Evolutionary conservation across 2,888 invertebrate genomes (phyloP), one percentile per base, ranked within the genome.

Genomic region (Caenorhabditis plicata): DNA sequence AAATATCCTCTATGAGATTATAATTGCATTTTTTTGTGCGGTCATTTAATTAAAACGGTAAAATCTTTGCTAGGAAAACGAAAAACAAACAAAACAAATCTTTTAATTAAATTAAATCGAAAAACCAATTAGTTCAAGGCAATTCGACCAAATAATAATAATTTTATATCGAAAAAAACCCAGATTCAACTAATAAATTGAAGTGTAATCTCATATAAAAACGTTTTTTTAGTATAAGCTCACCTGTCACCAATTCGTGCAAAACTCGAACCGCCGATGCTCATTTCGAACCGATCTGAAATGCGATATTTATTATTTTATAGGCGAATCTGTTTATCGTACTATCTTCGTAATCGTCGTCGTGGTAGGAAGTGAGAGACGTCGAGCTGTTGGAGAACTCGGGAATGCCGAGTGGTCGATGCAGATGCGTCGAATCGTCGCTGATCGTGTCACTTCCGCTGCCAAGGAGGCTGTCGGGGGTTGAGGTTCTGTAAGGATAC

Each of bases 381-480:
- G 52, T 31, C 1, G 56, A 48, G 25, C 62, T 62, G 19, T 49
- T 49, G 11, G 39, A 29, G 29, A 58, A 58, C 17, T 58, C 52
- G 1, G 58, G 58, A 22, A 49, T 53, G 3, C 58, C 58, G n/a
- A 58, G 29, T 9, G 58, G 58, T 13, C 48, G 23, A 1, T 8
- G 20, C n/a, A 8, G 31, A 42, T 7, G 42, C 27, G 15, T 31
- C 4, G 11, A 31, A 3, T 27, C 45, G 9, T 67, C 70, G 19
- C 60, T 56, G 19, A 66, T 54, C 5, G 66, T 58, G 35, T 68
- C 71, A 35, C 66, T 67, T 20, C 67, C 71, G 56, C 71, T 71
- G n/a, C 67, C 71, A 4, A 71, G 55, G 1, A 71, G 58, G 38
- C 67, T 67, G 39, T 71, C 71, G 2, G 71, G 68, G 3, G 68